A percentile compares a stretch with the other conserved stretches of the same genome.
phyloP scores from a whole-genome alignment of 2,888 invertebrate genomes.

The Platycheirus rosarum region DNA sequence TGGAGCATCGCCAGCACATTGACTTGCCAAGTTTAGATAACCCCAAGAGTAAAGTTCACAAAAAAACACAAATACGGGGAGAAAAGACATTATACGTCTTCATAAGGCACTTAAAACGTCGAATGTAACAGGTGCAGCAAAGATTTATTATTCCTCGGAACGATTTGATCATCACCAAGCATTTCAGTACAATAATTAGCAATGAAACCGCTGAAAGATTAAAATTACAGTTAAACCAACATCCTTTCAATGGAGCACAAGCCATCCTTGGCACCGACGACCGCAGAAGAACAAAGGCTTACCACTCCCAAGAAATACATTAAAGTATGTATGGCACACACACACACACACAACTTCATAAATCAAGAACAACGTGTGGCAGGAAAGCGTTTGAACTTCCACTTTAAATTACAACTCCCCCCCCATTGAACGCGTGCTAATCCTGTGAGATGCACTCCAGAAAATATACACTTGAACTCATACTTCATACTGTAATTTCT shows the following conservation, averaged over 20 bases:
- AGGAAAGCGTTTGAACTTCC: conserved; percentile 54
- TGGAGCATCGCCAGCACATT: no score
- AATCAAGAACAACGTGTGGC: conserved; percentile 54
- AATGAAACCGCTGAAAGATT: conserved; percentile 24
- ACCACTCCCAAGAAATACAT: conserved; percentile 35
- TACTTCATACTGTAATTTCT: conserved; percentile 53
- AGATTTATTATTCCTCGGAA: no score
- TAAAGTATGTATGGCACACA: background rate
- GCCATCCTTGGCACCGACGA: background rate
- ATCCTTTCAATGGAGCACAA: conserved; percentile 12
- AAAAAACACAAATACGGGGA: no score
- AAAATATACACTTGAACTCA: conserved; percentile 19
- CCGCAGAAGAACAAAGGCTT: conserved; percentile 10
- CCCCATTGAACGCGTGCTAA: conserved; percentile 57
- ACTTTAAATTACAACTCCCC: conserved; percentile 54
- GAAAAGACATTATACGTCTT: no score
- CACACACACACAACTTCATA: conserved; percentile 23
- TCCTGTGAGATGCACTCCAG: conserved; percentile 52
- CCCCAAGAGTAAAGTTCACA: no score
- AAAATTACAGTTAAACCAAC: conserved; percentile 43
- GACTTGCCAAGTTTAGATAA: no score
- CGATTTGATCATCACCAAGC: conserved; percentile 1
- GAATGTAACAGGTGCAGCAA: no score
- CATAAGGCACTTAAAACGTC: no score
- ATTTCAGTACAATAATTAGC: conserved; percentile 16